Percentiles rank a stretch among this genome's conserved stretches.
Evolutionary conservation across 2,797 vertebrate species (phyloP).

Genomic region (Molossus molossus): DNA sequence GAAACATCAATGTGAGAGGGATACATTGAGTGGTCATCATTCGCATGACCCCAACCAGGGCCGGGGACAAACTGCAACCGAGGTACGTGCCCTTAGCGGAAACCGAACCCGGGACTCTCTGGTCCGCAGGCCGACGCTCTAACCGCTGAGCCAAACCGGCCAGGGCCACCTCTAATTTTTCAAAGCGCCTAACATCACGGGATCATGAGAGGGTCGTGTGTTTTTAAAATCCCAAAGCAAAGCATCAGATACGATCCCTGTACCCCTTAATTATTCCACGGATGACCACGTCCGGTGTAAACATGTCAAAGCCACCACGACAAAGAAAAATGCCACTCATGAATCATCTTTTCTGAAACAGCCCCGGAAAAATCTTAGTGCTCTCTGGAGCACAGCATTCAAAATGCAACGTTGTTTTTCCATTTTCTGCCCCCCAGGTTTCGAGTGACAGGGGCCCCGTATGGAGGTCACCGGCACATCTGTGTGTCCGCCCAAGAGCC

Average conservation of each 20-base stretch:
- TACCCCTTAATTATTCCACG: conserved; percentile 42
- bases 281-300: conserved; percentile 53
- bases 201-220: background rate
- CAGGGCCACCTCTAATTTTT: background rate
- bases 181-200: background rate
- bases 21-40: no score
- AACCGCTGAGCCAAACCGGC: no score
- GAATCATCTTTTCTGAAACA: conserved; percentile 54
- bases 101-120: no score
- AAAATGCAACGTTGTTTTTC: conserved; percentile 64
- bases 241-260: background rate
- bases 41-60: no score
- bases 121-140: no score
- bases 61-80: no score
- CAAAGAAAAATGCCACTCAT: conserved; percentile 14
- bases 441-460: conserved; percentile 71
- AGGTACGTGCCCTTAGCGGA: no score
- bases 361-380: conserved; percentile 51
- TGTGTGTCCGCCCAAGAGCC: conserved; percentile 73
- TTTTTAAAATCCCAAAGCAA: conserved; percentile 40
- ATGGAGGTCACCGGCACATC: conserved; percentile 79
- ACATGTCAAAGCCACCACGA: conserved; percentile 59
- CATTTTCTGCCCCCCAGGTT: conserved; percentile 48
- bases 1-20: no score
- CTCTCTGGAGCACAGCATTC: background rate